Percentiles rank a stretch among this genome's conserved stretches.
phyloP scores from a whole-genome alignment of 2,113 vertebrate species.

The Tachysurus vachellii region DNA sequence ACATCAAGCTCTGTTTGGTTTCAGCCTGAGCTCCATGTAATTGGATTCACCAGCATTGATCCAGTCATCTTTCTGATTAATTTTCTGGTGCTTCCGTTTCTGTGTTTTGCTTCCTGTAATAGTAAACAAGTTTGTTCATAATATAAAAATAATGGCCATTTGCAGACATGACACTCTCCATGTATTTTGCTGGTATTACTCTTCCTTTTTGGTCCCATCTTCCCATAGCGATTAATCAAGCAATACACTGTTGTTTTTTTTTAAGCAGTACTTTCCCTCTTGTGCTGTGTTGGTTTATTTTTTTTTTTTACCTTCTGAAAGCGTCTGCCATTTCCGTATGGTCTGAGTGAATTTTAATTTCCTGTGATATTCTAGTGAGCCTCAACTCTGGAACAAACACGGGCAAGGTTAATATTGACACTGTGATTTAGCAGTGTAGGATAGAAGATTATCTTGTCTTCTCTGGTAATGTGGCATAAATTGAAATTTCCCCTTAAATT shows the following conservation, averaged over 20 bases:
- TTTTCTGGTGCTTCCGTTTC: slow-evolving; percentile 1
- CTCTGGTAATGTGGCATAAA: slow-evolving; percentile 30
- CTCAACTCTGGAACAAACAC: slow-evolving; percentile 19
- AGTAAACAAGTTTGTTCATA: slow-evolving; percentile 34
- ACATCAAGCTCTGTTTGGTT: slow-evolving; percentile 23
- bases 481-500: slow-evolving; percentile 26
- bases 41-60: slow-evolving; percentile 33
- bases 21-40: slow-evolving; percentile 21
- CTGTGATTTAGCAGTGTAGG: slow-evolving; percentile 10
- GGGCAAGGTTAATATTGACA: slow-evolving; percentile 37
- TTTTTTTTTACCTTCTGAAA: slow-evolving; percentile 44
- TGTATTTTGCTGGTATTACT: not conserved
- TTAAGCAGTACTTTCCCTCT: slow-evolving; percentile 20
- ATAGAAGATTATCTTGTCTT: slow-evolving; percentile 30
- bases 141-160: slow-evolving; percentile 47
- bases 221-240: slow-evolving; percentile 50
- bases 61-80: slow-evolving; percentile 25
- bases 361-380: slow-evolving; percentile 53
- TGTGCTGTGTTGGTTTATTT: slow-evolving; percentile 43
- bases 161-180: slow-evolving; percentile 20
- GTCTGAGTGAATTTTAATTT: slow-evolving; percentile 57
- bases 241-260: slow-evolving; percentile 2
- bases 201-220: slow-evolving; percentile 19
- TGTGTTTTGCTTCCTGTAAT: slow-evolving; percentile 39
- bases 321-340: slow-evolving; percentile 33